These are phyloP conservation scores for Penelope pileata DNA, from an alignment of 2,113 vertebrate genomes.

Conservation along the genomic window DNA sequence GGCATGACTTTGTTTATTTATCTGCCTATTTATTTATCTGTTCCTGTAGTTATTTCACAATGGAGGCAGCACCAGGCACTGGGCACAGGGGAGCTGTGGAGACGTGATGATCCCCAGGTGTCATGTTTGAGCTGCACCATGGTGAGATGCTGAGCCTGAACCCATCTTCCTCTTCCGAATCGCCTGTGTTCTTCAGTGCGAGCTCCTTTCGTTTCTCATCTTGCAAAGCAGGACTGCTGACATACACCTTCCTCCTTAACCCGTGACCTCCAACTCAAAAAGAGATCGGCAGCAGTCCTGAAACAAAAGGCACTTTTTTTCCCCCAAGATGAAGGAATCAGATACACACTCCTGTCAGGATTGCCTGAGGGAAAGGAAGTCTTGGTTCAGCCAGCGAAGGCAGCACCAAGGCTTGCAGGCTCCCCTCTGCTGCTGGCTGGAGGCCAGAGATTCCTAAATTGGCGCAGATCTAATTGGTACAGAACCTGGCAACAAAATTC, in stretches of 20 bases:
- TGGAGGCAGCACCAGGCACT: background rate
- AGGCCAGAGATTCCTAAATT: background rate
- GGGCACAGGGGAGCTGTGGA: accelerated
- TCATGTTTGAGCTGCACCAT: accelerated
- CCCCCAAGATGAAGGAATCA: background rate
- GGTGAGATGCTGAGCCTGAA: accelerated
- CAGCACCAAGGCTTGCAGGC: background rate
- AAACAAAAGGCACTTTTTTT: background rate
- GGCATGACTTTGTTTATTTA: background rate
- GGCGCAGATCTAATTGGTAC: background rate
- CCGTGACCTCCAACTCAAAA: background rate
- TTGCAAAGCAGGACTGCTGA: background rate
- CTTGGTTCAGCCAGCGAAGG: background rate
- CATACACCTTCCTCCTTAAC: background rate
- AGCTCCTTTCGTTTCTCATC: background rate
- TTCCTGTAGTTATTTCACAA: background rate
- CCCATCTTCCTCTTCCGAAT: background rate
- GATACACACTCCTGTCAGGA: background rate
- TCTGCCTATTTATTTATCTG: background rate
- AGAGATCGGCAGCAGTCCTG: background rate
- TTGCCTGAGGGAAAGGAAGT: background rate
- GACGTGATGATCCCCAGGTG: accelerated
- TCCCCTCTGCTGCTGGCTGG: background rate
- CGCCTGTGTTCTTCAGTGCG: accelerated
- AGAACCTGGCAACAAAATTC: background rate